Evolutionary conservation across 2,888 invertebrate species (phyloP).

Genomic region (Embidobia sp.): DNA sequence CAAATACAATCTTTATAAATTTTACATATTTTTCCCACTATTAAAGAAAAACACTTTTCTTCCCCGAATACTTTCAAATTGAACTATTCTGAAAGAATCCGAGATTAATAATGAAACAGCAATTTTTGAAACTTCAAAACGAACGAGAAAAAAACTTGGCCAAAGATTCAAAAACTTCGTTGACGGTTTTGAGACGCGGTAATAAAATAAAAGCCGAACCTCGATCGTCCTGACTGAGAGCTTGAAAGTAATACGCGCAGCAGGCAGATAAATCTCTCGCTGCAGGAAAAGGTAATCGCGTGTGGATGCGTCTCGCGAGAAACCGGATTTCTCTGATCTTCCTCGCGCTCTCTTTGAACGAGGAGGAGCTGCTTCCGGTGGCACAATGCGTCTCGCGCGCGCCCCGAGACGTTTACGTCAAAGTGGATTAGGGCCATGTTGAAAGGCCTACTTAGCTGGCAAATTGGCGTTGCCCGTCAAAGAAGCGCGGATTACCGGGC

Average conservation of each 20-base stretch:
- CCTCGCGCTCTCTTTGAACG: conserved; percentile 54
- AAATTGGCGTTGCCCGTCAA: conserved; percentile 72
- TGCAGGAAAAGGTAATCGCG: conserved; percentile 63
- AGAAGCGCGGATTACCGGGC: conserved; percentile 77
- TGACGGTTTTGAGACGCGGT: background rate
- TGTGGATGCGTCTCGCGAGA: conserved; percentile 63
- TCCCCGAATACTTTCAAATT: too few relatives aligned
- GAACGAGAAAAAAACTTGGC: too few relatives aligned
- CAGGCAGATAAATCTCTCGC: conserved; percentile 60
- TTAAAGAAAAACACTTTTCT: too few relatives aligned
- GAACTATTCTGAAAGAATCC: too few relatives aligned
- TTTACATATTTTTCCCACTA: too few relatives aligned
- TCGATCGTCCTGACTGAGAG: conserved; percentile 36
- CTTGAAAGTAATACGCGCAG: conserved; percentile 56
- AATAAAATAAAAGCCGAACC: conserved; percentile 42
- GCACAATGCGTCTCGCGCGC: conserved; percentile 46
- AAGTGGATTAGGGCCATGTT: conserved; percentile 73
- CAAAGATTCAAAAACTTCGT: too few relatives aligned
- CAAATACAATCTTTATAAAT: too few relatives aligned
- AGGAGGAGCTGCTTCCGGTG: conserved; percentile 61
- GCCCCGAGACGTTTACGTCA: conserved; percentile 69
- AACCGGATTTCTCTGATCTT: conserved; percentile 63
- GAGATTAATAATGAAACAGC: too few relatives aligned
- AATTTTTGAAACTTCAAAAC: too few relatives aligned
- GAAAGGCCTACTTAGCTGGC: conserved; percentile 72